phyloP scores from a whole-genome alignment of 2,113 vertebrate genomes.

The Cnemophilus loriae region DNA sequence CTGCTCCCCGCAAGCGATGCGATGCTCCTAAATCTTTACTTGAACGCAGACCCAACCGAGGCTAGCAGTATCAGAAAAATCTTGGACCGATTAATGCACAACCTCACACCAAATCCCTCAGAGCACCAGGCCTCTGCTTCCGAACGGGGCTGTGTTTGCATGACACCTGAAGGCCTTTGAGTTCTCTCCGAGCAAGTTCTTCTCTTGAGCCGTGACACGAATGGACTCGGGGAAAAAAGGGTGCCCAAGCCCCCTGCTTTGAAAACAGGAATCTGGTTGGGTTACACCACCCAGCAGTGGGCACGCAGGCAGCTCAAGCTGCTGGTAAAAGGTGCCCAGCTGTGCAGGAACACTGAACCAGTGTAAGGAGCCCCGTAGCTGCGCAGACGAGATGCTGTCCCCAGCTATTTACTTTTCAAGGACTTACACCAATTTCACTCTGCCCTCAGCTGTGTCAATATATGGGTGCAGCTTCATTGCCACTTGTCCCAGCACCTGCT shows the following conservation, averaged over 20 bases:
- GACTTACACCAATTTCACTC: not conserved
- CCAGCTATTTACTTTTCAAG: not conserved
- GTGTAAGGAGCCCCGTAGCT: not conserved
- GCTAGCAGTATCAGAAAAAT: not conserved
- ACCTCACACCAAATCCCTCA: not conserved
- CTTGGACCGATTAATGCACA: not conserved
- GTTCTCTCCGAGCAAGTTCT: not conserved
- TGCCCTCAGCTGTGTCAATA: not conserved
- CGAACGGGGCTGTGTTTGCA: accelerated
- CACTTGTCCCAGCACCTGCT: not conserved
- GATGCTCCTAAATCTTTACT: conserved; percentile 8
- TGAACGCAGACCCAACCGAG: not conserved
- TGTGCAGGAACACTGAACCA: accelerated
- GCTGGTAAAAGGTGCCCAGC: not conserved
- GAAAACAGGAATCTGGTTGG: not conserved
- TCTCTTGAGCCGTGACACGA: not conserved
- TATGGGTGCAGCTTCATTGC: not conserved
- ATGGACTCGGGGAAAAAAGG: not conserved
- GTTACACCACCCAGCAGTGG: accelerated
- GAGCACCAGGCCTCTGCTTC: not conserved
- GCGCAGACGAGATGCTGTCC: not conserved
- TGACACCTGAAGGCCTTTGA: not conserved
- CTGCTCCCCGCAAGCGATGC: not conserved
- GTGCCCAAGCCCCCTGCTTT: not conserved
- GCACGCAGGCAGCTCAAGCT: not conserved